Evolutionary conservation across 1,140 invertebrate species (phyloP).

Genomic region (Aphaenogaster ashmeadi): DNA sequence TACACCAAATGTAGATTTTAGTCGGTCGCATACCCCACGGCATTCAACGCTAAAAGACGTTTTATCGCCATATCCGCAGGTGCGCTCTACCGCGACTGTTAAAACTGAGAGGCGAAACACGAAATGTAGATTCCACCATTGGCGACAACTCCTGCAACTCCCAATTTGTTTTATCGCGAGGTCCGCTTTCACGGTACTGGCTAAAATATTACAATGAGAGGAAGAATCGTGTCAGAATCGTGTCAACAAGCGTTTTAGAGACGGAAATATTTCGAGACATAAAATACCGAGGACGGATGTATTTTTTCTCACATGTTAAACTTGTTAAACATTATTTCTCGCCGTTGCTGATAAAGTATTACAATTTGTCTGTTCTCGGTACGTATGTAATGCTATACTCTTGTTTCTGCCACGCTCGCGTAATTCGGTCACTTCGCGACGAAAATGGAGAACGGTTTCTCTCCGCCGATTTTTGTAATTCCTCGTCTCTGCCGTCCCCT

Average conservation of each 20-base stretch:
- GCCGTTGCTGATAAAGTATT: not conserved
- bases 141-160: conserved; percentile 39
- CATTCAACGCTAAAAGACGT: conserved; percentile 59
- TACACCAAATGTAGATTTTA: conserved; percentile 75
- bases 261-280: not conserved
- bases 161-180: conserved; percentile 45
- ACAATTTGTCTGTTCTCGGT: not conserved
- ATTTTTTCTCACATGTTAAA: not conserved
- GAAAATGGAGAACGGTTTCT: conserved; percentile 10
- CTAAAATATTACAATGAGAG: not conserved
- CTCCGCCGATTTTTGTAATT: conserved; percentile 30
- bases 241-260: not conserved
- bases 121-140: conserved; percentile 8
- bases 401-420: not conserved
- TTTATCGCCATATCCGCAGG: conserved; percentile 65
- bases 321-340: conserved; percentile 3
- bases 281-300: not conserved
- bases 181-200: not conserved
- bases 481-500: not conserved
- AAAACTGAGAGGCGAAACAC: conserved; percentile 15
- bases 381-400: not conserved
- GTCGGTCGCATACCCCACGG: conserved; percentile 49
- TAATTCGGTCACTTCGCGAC: conserved; percentile 3
- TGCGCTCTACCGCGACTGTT: conserved; percentile 30
- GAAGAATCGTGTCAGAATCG: not conserved